Evolutionary conservation across 2,888 invertebrate species (phyloP).

Genomic region (Sinopyrophorus schimmeli): DNA sequence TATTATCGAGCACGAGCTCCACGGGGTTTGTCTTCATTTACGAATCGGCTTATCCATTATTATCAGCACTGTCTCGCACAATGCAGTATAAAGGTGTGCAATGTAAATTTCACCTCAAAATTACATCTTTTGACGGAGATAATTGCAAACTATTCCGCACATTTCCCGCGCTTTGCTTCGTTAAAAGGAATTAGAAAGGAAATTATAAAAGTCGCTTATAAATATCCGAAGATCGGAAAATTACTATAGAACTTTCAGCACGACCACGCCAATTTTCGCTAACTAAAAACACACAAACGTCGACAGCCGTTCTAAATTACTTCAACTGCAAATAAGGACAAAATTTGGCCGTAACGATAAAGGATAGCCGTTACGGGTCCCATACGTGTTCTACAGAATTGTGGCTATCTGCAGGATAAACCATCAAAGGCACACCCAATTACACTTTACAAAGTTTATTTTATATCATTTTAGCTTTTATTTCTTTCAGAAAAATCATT

Average conservation of each 20-base stretch:
- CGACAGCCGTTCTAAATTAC: conserved; percentile 22
- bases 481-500: no score
- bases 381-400: conserved; percentile 19
- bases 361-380: conserved; percentile 23
- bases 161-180: conserved; percentile 11
- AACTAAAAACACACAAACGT: conserved; percentile 19
- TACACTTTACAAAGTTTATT: conserved; percentile 21
- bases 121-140: conserved; percentile 14
- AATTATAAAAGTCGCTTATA: conserved; percentile 16
- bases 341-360: conserved; percentile 23
- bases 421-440: conserved; percentile 14
- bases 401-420: conserved; percentile 20
- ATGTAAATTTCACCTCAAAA: conserved; percentile 12
- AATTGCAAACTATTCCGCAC: conserved; percentile 13
- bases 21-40: conserved; percentile 34
- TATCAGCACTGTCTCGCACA: conserved; percentile 30
- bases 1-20: conserved; percentile 30
- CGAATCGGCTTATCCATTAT: conserved; percentile 37
- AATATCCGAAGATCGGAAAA: conserved; percentile 18
- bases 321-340: conserved; percentile 21
- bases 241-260: conserved; percentile 15
- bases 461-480: conserved; percentile 11
- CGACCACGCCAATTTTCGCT: conserved; percentile 17
- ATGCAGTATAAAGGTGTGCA: conserved; percentile 21
- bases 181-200: conserved; percentile 16